Percentiles rank a stretch among this genome's conserved stretches.
Conservation (phyloP, 2,888 invertebrate species). For the Alviniconcha strummeri region DNA sequence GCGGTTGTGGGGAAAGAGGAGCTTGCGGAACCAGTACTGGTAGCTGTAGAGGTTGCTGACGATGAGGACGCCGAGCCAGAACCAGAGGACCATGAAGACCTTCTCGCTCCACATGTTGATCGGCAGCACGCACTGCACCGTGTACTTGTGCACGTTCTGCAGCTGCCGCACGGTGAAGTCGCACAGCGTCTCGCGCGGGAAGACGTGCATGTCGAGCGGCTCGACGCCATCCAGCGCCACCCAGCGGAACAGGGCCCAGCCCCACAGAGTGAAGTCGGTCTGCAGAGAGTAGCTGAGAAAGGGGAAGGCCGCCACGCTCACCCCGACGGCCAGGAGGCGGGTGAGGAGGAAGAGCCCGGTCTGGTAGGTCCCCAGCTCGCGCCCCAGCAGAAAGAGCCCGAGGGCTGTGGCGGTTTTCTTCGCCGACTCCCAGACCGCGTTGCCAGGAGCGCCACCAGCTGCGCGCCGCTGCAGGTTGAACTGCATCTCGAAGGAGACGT, state of each 20-base stretch:
- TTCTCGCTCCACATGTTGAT: constrained; percentile 71
- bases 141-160: constrained; percentile 74
- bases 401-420: constrained; percentile 74
- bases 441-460: constrained; percentile 67
- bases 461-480: constrained; percentile 69
- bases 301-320: constrained; percentile 1
- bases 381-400: constrained; percentile 69
- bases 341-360: constrained; percentile 25
- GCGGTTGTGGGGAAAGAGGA: constrained; percentile 29
- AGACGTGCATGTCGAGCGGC: constrained; percentile 67
- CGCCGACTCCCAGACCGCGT: constrained; percentile 73
- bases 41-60: constrained; percentile 35
- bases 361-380: constrained; percentile 21
- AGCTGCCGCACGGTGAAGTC: constrained; percentile 74
- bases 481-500: constrained; percentile 53
- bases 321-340: background rate
- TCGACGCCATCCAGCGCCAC: constrained; percentile 73
- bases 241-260: constrained; percentile 65
- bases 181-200: constrained; percentile 73
- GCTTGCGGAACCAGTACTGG: constrained; percentile 34
- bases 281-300: constrained; percentile 74
- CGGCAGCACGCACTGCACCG: constrained; percentile 73
- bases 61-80: constrained; percentile 73
- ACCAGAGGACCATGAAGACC: constrained; percentile 75
- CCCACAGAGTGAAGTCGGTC: constrained; percentile 72